Percentiles rank a stretch among this genome's conserved stretches.
phyloP scores from a whole-genome alignment of 2,113 vertebrate species.

The Chaetops frenatus region DNA sequence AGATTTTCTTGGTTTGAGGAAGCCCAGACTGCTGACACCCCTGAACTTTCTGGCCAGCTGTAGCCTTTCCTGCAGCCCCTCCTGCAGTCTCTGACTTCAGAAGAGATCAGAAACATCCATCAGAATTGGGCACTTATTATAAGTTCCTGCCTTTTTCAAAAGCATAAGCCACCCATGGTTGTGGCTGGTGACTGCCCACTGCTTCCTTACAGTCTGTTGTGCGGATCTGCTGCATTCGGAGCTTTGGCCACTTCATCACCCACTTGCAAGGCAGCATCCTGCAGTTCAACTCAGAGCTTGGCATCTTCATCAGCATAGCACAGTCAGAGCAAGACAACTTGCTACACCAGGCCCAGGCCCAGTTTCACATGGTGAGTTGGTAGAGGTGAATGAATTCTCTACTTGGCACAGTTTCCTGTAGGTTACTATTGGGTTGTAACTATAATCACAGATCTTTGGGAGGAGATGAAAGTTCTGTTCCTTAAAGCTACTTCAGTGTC shows the following conservation, averaged over 20 bases:
- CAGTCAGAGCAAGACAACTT: constrained; percentile 86
- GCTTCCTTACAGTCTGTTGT: constrained; percentile 77
- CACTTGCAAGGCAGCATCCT: constrained; percentile 90
- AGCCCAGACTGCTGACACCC: background rate
- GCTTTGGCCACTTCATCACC: constrained; percentile 93
- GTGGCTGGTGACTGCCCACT: background rate
- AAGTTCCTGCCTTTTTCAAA: background rate
- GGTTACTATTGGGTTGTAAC: accelerated
- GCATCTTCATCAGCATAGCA: constrained; percentile 92
- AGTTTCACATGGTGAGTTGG: constrained; percentile 93
- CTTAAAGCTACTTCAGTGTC: background rate
- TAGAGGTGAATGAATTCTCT: background rate
- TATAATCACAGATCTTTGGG: background rate
- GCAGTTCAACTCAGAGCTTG: constrained; percentile 90
- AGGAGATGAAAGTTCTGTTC: background rate
- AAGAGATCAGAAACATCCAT: background rate
- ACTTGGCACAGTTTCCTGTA: background rate
- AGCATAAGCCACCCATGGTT: accelerated
- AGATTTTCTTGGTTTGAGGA: background rate
- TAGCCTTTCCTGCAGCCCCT: background rate
- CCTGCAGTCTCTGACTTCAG: background rate
- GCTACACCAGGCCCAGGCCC: constrained; percentile 91
- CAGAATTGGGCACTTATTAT: background rate
- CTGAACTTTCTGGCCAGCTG: background rate
- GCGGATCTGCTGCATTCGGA: constrained; percentile 89